Percentiles rank a stretch among this genome's conserved stretches.
phyloP scores from a whole-genome alignment of 2,797 vertebrate species.

The Taeniopygia guttata region DNA sequence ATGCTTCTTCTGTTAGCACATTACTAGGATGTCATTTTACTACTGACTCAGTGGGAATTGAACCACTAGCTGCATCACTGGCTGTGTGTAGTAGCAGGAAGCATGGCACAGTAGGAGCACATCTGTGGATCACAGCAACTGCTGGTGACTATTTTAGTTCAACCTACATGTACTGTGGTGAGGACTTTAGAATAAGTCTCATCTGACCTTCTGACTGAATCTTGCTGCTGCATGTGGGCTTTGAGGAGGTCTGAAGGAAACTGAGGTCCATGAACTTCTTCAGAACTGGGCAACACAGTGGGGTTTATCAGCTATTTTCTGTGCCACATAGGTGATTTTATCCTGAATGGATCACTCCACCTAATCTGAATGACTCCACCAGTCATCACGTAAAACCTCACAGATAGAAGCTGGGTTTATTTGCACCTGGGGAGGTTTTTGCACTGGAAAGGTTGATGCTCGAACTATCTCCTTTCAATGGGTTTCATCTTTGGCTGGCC shows the following conservation, averaged over 20 bases:
- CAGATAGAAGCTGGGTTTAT: neutral
- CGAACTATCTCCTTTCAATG: neutral
- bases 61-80: neutral
- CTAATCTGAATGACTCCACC: neutral
- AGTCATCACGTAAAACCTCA: neutral
- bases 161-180: neutral
- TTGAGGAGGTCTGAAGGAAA: neutral
- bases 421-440: neutral
- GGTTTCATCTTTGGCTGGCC: neutral
- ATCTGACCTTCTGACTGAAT: neutral
- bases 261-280: neutral
- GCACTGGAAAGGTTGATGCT: neutral
- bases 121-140: neutral
- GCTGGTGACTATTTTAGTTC: neutral
- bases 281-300: neutral
- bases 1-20: neutral
- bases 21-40: neutral
- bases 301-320: neutral
- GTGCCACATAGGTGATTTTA: neutral
- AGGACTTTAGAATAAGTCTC: neutral
- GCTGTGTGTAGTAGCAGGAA: neutral
- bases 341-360: neutral
- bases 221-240: neutral
- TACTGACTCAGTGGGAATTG: neutral
- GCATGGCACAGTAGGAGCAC: neutral